Evolutionary conservation across 2,888 invertebrate species (phyloP), one percentile per base, ranked within the genome.

Genomic region (Rhagonycha fulva): DNA sequence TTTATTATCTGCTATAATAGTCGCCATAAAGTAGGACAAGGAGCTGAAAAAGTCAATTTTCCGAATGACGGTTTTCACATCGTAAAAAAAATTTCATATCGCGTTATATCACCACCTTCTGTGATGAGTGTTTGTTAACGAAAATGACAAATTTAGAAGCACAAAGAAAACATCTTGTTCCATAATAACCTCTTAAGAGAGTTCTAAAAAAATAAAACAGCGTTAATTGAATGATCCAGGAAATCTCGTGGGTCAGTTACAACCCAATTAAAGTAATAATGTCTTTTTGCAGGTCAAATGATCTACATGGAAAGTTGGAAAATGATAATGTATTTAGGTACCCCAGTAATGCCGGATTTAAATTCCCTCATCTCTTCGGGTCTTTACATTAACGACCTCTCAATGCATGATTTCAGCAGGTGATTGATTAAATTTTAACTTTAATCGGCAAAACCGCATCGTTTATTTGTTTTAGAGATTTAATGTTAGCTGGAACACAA

Each of bases 361-460:
- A 95, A 96, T n/a, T 94, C 96, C 0, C 91, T 99, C 83, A 95
- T 98, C 78, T 94, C 95, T 67, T 96, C 97, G 0, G 98, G 98
- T 0, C 91, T 99, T 0, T 99, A 97, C 86, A 98, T 99, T 86
- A 99, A 99, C 86, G 99, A 99, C 88, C 91, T 99, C 71, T 98
- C 98, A n/a, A 97, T 99, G 95, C 98, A 99, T 85, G 99, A 99
- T 86, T 98, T 98, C 81, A 98, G 98, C 91, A 93, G 98, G 95
- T 95, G 87, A 85, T 28, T 14, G 12, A 3, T 62, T 9, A 62
- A 11, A 0, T 23, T 19, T 19, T 10, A 19, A 19, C 19, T 19
- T 62, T 5, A 62, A 19, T 5, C 4, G 14, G 0, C 10, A 62
- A 62, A 62, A 12, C 19, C 0, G 62, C 19, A 62, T 19, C 1